Conservation (phyloP, 1,140 invertebrate species). For the Cotesia glomerata region DNA sequence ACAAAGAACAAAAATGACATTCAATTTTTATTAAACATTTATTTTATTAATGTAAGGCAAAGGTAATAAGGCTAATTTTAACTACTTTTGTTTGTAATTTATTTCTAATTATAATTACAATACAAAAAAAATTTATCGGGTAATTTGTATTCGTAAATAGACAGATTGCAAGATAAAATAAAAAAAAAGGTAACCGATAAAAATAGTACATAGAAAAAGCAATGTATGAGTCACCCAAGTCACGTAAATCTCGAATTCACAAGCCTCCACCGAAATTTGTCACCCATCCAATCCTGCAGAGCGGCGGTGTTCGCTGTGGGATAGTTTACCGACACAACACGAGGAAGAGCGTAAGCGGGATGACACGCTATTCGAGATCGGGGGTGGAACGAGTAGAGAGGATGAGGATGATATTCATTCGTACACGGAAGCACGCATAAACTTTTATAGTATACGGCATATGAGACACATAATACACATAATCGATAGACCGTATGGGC, state of each 20-base stretch:
- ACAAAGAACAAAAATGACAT: no score
- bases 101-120: not conserved
- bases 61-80: no score
- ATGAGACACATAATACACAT: constrained; percentile 1
- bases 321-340: not conserved
- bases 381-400: no score
- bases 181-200: not conserved
- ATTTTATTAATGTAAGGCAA: no score
- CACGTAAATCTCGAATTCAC: constrained; percentile 35
- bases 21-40: no score
- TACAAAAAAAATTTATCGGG: not conserved
- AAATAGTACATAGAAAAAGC: not conserved
- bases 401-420: constrained; percentile 27
- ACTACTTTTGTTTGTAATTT: no score
- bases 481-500: constrained; percentile 14
- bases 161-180: not conserved
- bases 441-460: constrained; percentile 8
- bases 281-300: not conserved
- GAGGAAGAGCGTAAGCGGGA: not conserved
- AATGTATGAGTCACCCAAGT: constrained; percentile 20
- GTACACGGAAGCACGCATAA: constrained; percentile 25
- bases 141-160: not conserved
- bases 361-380: not conserved
- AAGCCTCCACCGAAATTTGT: constrained; percentile 31
- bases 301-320: not conserved